Evolutionary conservation across 2,113 vertebrate genomes (phyloP).

Genomic region (Dolichallabes microphthalmus): DNA sequence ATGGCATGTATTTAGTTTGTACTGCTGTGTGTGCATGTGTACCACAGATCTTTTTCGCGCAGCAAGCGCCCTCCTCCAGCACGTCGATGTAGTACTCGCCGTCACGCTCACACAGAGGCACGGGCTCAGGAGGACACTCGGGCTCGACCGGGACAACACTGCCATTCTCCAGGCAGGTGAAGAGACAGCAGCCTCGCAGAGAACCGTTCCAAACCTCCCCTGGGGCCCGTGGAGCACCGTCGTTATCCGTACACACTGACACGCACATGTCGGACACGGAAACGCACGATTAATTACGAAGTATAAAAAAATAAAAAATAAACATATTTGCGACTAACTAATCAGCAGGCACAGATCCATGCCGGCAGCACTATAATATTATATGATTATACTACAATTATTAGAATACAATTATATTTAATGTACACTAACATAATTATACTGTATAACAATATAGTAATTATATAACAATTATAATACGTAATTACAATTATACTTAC

Average conservation of each 20-base stretch:
- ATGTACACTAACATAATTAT: no score
- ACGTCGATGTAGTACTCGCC: constrained; percentile 83
- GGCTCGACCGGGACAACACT: constrained; percentile 85
- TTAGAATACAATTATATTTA: no score
- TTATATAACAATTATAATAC: no score
- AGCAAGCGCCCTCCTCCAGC: constrained; percentile 83
- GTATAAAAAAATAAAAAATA: background rate
- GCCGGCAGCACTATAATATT: no score
- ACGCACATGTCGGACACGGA: background rate
- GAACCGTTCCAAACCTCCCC: constrained; percentile 92
- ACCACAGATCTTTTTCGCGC: constrained; percentile 90
- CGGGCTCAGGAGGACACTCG: constrained; percentile 76
- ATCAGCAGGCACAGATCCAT: background rate
- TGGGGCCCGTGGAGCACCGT: constrained; percentile 78
- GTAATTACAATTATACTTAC: no score
- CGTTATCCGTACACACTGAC: constrained; percentile 88
- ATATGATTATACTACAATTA: no score
- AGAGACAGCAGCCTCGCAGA: constrained; percentile 83
- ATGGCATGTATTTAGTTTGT: background rate
- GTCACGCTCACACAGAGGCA: constrained; percentile 81
- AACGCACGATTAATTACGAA: background rate
- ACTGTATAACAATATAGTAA: no score
- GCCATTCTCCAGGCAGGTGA: constrained; percentile 86
- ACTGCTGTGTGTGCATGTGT: constrained; percentile 19
- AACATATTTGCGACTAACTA: background rate